Evolutionary conservation across 2,888 invertebrate genomes (phyloP).

Genomic region (Adelognathus sp.): DNA sequence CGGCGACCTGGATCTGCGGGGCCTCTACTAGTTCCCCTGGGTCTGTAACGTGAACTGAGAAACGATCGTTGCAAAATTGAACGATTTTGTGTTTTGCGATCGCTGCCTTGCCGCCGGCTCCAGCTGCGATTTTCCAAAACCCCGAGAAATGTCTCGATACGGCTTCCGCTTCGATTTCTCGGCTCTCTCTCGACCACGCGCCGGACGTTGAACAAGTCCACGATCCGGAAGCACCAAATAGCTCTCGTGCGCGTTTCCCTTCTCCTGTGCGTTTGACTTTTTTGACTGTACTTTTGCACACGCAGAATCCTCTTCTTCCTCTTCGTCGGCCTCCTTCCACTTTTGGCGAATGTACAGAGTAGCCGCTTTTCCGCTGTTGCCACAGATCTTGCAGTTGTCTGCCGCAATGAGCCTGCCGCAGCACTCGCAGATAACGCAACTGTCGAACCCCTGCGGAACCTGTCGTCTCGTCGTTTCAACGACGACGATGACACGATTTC

Average conservation of each 20-base stretch:
- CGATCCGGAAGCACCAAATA: conserved; percentile 9
- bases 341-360: neutral
- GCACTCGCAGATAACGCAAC: neutral
- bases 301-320: neutral
- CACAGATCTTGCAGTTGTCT: conserved; percentile 36
- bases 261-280: conserved; percentile 3
- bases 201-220: conserved; percentile 24
- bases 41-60: conserved; percentile 52
- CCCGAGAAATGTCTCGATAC: conserved; percentile 58
- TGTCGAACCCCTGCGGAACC: conserved; percentile 43
- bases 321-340: conserved; percentile 34
- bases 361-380: conserved; percentile 24
- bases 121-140: conserved; percentile 59
- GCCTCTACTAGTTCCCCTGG: conserved; percentile 76
- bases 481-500: conserved; percentile 4
- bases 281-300: neutral
- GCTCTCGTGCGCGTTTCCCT: conserved; percentile 9
- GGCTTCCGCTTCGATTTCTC: conserved; percentile 4
- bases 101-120: conserved; percentile 65
- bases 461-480: neutral
- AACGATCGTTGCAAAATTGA: conserved; percentile 9
- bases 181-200: conserved; percentile 15
- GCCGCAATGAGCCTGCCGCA: conserved; percentile 27
- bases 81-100: conserved; percentile 26
- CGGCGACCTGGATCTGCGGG: conserved; percentile 70